phyloP scores from a whole-genome alignment of 2,797 vertebrate genomes.

The Australoheros facetus region DNA sequence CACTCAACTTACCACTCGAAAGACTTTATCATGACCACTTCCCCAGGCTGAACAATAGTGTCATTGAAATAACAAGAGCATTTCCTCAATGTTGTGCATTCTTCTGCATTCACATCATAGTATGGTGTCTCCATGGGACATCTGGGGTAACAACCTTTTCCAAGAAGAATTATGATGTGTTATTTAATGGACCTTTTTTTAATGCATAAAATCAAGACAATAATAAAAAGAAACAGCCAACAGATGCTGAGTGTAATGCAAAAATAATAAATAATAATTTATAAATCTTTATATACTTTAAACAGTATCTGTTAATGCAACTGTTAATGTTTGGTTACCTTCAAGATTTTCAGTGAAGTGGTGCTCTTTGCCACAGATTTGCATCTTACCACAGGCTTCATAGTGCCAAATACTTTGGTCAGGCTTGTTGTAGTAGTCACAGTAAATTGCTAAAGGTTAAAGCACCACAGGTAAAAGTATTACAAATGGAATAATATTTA shows the following conservation, averaged over 20 bases:
- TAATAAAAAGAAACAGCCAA: neutral
- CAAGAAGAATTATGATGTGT: neutral
- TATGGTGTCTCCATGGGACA: conserved; percentile 80
- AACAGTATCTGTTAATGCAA: neutral
- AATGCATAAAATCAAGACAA: neutral
- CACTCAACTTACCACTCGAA: conserved; percentile 67
- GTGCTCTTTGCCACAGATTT: conserved; percentile 76
- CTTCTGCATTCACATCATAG: conserved; percentile 83
- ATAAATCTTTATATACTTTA: neutral
- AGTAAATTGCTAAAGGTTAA: conserved; percentile 82
- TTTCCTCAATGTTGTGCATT: conserved; percentile 75
- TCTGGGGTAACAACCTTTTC: conserved; percentile 86
- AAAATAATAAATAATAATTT: neutral
- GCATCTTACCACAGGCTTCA: conserved; percentile 80
- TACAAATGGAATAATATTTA: neutral
- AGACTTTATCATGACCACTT: conserved; percentile 21
- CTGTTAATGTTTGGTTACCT: conserved; percentile 67
- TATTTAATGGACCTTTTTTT: neutral
- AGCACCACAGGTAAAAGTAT: neutral
- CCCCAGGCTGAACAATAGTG: conserved; percentile 49
- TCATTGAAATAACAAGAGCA: conserved; percentile 84
- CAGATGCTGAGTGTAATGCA: neutral
- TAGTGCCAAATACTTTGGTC: conserved; percentile 85
- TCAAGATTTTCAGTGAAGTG: conserved; percentile 79
- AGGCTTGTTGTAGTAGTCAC: conserved; percentile 86